Conservation (phyloP, 35 echinoderm and acorn worm species). For the Amphiura filiformis region DNA sequence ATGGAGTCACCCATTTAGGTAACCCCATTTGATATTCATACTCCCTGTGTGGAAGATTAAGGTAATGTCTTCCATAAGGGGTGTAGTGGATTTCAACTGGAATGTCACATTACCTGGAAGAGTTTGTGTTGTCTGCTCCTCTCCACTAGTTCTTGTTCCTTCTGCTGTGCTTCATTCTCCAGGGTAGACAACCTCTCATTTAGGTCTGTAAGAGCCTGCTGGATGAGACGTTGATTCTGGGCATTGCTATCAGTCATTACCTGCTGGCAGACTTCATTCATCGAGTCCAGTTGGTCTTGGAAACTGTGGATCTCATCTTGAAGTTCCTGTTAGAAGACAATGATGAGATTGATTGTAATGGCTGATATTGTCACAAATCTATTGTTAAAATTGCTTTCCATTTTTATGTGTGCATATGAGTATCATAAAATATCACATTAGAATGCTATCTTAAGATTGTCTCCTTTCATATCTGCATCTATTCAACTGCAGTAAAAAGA, state of each 20-base stretch:
- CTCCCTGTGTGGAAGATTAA: too few relatives aligned
- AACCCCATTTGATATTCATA: too few relatives aligned
- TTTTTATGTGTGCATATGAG: too few relatives aligned
- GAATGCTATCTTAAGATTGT: too few relatives aligned
- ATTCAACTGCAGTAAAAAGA: too few relatives aligned
- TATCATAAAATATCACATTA: too few relatives aligned
- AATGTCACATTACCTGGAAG: slow-evolving; percentile 98
- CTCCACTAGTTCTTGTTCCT: slow-evolving; percentile 73
- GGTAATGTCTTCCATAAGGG: too few relatives aligned
- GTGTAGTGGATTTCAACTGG: too few relatives aligned
- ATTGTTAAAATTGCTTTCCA: too few relatives aligned
- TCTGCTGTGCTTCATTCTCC: slow-evolving; percentile 82
- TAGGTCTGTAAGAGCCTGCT: slow-evolving; percentile 75
- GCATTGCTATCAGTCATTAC: slow-evolving; percentile 63
- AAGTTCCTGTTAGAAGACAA: slow-evolving; percentile 51
- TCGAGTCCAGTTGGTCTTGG: slow-evolving; percentile 82
- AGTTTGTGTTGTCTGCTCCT: slow-evolving; percentile 65
- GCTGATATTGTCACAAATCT: too few relatives aligned
- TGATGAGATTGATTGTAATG: background rate
- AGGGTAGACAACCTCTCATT: slow-evolving; percentile 74
- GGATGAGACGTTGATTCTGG: slow-evolving; percentile 73
- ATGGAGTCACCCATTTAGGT: too few relatives aligned
- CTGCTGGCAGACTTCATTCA: slow-evolving; percentile 85
- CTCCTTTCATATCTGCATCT: too few relatives aligned
- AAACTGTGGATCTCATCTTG: slow-evolving; percentile 83